A percentile compares a stretch with the other conserved stretches of the same genome.
Conservation (phyloP, 2,113 vertebrate genomes). For the Chionodraco myersi region DNA sequence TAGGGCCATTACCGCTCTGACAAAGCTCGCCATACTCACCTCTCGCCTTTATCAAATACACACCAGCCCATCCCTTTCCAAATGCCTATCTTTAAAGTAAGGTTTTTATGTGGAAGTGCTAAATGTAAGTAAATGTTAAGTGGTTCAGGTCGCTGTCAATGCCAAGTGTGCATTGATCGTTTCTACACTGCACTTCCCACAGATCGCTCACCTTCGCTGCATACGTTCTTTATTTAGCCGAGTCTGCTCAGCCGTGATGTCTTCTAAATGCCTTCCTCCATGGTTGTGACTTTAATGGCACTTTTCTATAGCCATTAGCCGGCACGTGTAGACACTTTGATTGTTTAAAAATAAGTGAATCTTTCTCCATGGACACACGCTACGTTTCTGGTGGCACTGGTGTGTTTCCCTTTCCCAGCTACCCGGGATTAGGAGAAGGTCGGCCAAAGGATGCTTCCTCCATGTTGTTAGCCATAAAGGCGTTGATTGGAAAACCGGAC, state of each 20-base stretch:
- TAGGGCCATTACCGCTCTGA: constrained; percentile 29
- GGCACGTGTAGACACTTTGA: not conserved
- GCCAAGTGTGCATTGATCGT: not conserved
- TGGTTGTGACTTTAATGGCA: not conserved
- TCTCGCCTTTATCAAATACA: not conserved
- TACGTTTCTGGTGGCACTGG: too few relatives aligned
- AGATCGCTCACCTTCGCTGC: not conserved
- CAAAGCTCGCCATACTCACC: constrained; percentile 25
- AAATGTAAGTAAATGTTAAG: constrained; percentile 4
- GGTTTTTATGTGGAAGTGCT: constrained; percentile 12
- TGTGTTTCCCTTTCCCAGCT: too few relatives aligned
- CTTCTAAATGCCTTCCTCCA: not conserved
- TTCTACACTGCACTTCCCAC: not conserved
- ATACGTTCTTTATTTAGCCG: not conserved
- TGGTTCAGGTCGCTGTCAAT: not conserved
- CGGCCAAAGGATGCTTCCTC: too few relatives aligned
- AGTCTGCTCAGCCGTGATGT: not conserved
- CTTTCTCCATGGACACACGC: too few relatives aligned
- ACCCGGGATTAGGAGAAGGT: too few relatives aligned
- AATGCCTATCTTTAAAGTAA: not conserved
- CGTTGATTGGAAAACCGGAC: too few relatives aligned
- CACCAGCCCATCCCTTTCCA: not conserved
- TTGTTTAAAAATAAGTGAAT: not conserved
- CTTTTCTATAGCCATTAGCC: too few relatives aligned
- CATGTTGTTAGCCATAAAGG: too few relatives aligned